Evolutionary conservation across 2,797 vertebrate genomes (phyloP).

Genomic region (Synanceia verrucosa): DNA sequence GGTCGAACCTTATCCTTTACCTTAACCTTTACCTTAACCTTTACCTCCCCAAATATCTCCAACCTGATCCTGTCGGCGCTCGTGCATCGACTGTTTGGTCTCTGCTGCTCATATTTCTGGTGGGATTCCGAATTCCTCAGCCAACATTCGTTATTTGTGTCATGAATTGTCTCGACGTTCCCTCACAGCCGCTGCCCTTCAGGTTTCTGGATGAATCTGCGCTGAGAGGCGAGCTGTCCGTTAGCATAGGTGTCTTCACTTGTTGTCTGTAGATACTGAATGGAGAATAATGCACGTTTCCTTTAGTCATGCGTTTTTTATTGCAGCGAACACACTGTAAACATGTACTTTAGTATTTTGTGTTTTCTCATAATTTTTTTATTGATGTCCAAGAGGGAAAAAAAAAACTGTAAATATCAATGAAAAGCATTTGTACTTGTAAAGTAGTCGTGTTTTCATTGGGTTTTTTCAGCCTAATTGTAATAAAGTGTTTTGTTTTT

Average conservation of each 20-base stretch:
- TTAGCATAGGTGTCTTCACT: slow-evolving; percentile 74
- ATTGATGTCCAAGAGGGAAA: slow-evolving; percentile 76
- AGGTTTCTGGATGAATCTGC: slow-evolving; percentile 52
- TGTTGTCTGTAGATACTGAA: slow-evolving; percentile 75
- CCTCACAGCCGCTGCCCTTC: slow-evolving; percentile 27
- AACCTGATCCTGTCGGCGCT: slow-evolving; percentile 8
- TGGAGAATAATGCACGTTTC: slow-evolving; percentile 77
- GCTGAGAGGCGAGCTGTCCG: slow-evolving; percentile 49
- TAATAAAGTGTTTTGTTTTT: slow-evolving; percentile 98
- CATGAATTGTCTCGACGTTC: slow-evolving; percentile 27
- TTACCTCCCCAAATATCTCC: slow-evolving; percentile 12
- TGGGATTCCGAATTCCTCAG: slow-evolving; percentile 22
- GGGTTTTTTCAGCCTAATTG: slow-evolving; percentile 89
- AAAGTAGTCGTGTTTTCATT: slow-evolving; percentile 91
- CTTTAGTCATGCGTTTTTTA: slow-evolving; percentile 74
- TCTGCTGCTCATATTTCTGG: background rate
- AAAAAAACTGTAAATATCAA: slow-evolving; percentile 87
- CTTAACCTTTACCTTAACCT: too few relatives aligned
- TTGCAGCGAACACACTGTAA: slow-evolving; percentile 82
- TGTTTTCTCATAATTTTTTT: slow-evolving; percentile 79
- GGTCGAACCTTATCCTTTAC: too few relatives aligned
- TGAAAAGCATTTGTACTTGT: slow-evolving; percentile 91
- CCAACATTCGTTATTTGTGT: slow-evolving; percentile 34
- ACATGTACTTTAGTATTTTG: slow-evolving; percentile 82
- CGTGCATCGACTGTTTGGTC: background rate